Evolutionary conservation across 2,113 vertebrate species (phyloP).

Genomic region (Leptobrachium ailaonicum): DNA sequence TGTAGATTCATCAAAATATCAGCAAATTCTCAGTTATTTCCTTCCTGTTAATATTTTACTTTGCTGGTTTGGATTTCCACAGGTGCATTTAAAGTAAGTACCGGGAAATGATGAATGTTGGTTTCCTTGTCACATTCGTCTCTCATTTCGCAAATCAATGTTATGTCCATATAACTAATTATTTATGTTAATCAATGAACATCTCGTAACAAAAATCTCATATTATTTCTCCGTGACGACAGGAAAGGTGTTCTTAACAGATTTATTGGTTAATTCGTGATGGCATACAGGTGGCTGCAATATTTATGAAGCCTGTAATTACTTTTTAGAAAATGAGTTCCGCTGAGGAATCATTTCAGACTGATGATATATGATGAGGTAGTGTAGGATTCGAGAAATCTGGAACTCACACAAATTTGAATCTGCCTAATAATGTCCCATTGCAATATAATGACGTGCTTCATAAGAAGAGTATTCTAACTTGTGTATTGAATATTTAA

Average conservation of each 20-base stretch:
- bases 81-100: too few relatives aligned
- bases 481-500: too few relatives aligned
- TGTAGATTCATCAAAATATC: too few relatives aligned
- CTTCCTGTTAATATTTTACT: too few relatives aligned
- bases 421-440: slow-evolving; percentile 10
- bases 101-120: neutral
- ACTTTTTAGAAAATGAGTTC: slow-evolving; percentile 54
- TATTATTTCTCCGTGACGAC: slow-evolving; percentile 43
- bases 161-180: slow-evolving; percentile 23
- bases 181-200: slow-evolving; percentile 36
- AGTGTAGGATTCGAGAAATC: slow-evolving; percentile 18
- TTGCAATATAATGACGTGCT: neutral
- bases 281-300: slow-evolving; percentile 47
- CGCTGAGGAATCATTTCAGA: slow-evolving; percentile 51
- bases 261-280: slow-evolving; percentile 54
- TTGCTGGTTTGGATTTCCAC: too few relatives aligned
- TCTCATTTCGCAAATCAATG: slow-evolving; percentile 8
- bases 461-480: neutral
- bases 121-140: neutral
- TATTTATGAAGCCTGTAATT: slow-evolving; percentile 65
- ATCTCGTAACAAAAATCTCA: slow-evolving; percentile 39
- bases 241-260: slow-evolving; percentile 55
- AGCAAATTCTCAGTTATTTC: too few relatives aligned
- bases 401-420: slow-evolving; percentile 14
- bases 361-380: slow-evolving; percentile 36